Conservation (phyloP, 1,140 invertebrate genomes). For the Bombus polaris region DNA sequence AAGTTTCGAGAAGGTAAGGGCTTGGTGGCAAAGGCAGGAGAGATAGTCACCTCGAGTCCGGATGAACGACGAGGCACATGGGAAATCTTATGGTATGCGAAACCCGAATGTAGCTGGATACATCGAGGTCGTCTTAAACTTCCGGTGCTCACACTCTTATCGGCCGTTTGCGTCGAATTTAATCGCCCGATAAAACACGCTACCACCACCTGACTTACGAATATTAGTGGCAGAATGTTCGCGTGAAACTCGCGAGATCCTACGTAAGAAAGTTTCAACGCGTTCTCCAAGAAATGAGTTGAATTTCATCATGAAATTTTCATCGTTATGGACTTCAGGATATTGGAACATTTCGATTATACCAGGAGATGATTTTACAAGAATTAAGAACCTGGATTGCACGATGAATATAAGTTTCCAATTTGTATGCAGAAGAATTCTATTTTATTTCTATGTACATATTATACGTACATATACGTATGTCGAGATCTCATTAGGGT, state of each 20-base stretch:
- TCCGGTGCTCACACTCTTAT: slow-evolving; percentile 53
- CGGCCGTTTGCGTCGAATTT: slow-evolving; percentile 52
- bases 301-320: slow-evolving; percentile 7
- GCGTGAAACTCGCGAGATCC: too few relatives aligned
- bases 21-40: background rate
- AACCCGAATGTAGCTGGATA: slow-evolving; percentile 38
- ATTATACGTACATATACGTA: too few relatives aligned
- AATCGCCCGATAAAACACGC: slow-evolving; percentile 53
- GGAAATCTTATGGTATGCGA: slow-evolving; percentile 80
- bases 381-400: background rate
- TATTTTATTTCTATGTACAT: too few relatives aligned
- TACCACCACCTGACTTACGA: background rate
- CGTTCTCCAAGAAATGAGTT: too few relatives aligned
- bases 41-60: slow-evolving; percentile 60
- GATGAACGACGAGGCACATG: slow-evolving; percentile 78
- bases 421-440: background rate
- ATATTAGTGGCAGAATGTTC: slow-evolving; percentile 4
- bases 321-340: background rate
- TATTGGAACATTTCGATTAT: background rate
- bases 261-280: background rate
- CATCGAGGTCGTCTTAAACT: slow-evolving; percentile 28
- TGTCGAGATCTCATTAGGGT: too few relatives aligned
- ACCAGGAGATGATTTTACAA: fast-evolving
- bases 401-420: background rate
- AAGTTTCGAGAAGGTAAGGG: slow-evolving; percentile 36